Evolutionary conservation across 2,797 vertebrate genomes (phyloP).

Genomic region (Megalops cyprinoides): DNA sequence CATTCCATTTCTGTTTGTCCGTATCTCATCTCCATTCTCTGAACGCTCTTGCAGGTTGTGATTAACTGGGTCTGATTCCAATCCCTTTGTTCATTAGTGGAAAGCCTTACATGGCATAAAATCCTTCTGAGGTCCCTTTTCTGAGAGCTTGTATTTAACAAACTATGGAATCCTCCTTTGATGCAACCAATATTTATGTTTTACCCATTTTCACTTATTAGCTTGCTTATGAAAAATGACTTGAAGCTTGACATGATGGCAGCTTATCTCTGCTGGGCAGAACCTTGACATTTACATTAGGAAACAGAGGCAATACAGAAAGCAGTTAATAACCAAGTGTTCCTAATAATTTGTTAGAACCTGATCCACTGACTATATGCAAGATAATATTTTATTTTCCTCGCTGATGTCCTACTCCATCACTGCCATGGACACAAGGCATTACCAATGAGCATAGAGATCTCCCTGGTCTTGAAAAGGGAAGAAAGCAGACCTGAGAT

Average conservation of each 20-base stretch:
- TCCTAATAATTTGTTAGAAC: not conserved
- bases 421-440: not conserved
- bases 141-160: not conserved
- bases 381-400: not conserved
- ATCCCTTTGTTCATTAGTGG: not conserved
- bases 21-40: conserved; percentile 5
- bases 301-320: not conserved
- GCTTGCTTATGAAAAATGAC: conserved; percentile 24
- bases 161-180: not conserved
- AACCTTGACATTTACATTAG: not conserved
- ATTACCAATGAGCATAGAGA: not conserved
- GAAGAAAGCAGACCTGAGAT: not conserved
- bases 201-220: not conserved
- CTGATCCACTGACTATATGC: not conserved
- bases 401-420: not conserved
- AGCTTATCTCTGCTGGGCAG: conserved; percentile 23
- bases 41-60: not conserved
- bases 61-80: not conserved
- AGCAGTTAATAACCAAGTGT: not conserved
- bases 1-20: not conserved
- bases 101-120: not conserved
- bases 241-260: not conserved
- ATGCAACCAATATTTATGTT: not conserved
- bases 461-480: not conserved
- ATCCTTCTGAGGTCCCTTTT: not conserved